Evolutionary conservation across 23 tunicate genomes (phyloP).

Genomic region (Diplosoma virens): DNA sequence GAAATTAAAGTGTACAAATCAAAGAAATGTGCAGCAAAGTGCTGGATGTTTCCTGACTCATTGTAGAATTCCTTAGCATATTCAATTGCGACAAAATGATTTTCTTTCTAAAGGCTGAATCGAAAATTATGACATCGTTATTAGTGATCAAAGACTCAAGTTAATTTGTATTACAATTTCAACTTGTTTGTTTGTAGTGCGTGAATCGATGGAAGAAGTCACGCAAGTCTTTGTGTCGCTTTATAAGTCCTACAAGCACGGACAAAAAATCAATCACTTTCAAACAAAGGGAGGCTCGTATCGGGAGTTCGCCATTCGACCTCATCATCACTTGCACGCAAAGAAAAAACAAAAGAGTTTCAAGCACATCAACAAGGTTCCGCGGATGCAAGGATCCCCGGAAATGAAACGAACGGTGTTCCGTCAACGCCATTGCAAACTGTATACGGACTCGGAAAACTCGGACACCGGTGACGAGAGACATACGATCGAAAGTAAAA

Average conservation of each 20-base stretch:
- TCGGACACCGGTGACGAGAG: conserved; percentile 16
- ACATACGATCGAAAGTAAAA: neutral
- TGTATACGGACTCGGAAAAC: neutral
- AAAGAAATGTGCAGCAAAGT: no score
- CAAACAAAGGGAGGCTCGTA: neutral
- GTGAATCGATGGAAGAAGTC: conserved; percentile 46
- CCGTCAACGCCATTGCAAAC: neutral
- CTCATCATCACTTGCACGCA: neutral
- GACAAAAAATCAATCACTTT: no score
- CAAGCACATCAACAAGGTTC: conserved; percentile 70
- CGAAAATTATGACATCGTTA: no score
- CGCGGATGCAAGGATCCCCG: conserved; percentile 59
- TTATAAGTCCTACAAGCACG: no score
- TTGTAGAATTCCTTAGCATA: no score
- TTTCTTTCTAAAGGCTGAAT: no score
- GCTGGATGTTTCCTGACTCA: no score
- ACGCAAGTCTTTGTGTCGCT: conserved; percentile 35
- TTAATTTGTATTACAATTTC: neutral
- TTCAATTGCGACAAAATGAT: no score
- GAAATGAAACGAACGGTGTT: conserved; percentile 6
- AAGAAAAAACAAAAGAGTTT: conserved; percentile 11
- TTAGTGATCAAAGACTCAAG: no score
- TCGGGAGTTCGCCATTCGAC: neutral
- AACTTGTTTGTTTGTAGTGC: conserved; percentile 25
- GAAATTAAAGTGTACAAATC: no score